Percentiles rank a stretch among this genome's conserved stretches.
Conservation (phyloP, 2,888 invertebrate species). For the Hirtodrosophila confusa region DNA sequence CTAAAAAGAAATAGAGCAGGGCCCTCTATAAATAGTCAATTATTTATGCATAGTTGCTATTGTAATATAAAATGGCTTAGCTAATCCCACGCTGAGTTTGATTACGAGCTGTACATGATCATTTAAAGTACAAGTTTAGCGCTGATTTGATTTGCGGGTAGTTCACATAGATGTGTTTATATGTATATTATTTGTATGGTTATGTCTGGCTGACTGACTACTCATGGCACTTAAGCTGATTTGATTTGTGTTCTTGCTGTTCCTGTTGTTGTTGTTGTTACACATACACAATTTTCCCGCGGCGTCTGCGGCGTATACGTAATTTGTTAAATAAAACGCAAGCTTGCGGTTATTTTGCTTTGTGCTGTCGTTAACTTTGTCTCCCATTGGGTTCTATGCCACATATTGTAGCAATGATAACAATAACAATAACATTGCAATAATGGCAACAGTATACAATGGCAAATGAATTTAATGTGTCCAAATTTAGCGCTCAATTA, state of each 20-base stretch:
- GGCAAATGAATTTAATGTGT: constrained; percentile 67
- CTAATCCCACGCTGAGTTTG: constrained; percentile 34
- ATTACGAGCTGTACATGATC: constrained; percentile 27
- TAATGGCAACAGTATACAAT: constrained; percentile 56
- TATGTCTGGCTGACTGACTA: constrained; percentile 58
- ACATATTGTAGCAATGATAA: constrained; percentile 36
- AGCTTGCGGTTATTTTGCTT: constrained; percentile 69
- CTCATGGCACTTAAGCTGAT: constrained; percentile 61
- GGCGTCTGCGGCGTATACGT: constrained; percentile 61
- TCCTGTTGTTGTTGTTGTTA: constrained; percentile 22
- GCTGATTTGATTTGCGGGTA: constrained; percentile 54
- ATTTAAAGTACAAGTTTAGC: constrained; percentile 36
- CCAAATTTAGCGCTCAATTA: constrained; percentile 71
- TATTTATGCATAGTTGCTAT: constrained; percentile 4
- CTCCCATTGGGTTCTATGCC: constrained; percentile 40
- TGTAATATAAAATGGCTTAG: constrained; percentile 3
- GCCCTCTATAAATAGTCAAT: not conserved
- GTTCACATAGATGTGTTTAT: constrained; percentile 12
- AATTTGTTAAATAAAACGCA: constrained; percentile 73
- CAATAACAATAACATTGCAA: constrained; percentile 46
- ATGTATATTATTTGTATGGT: constrained; percentile 39
- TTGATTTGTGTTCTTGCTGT: constrained; percentile 52
- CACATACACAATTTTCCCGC: constrained; percentile 29
- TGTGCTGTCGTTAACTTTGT: constrained; percentile 63
- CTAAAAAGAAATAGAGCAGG: no score